Percentiles rank a stretch among this genome's conserved stretches.
phyloP scores from a whole-genome alignment of 2,888 invertebrate species.

The Perithous albicinctus region DNA sequence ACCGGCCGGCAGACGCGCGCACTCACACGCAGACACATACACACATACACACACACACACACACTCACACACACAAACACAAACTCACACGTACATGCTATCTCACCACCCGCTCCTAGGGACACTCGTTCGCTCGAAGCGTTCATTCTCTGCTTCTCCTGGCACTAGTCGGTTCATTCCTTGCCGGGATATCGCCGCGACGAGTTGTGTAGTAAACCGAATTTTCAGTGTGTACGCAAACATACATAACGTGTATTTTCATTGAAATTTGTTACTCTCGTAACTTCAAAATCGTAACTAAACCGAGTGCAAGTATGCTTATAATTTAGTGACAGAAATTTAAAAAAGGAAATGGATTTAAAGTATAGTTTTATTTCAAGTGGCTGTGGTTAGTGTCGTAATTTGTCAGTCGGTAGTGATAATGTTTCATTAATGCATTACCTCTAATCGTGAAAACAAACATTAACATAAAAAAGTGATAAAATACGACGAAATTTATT shows the following conservation, averaged over 20 bases:
- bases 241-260: neutral
- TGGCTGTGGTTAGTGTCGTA: conserved; percentile 22
- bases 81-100: too few species aligned
- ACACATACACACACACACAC: neutral
- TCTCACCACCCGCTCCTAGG: conserved; percentile 59
- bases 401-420: neutral
- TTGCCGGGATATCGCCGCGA: conserved; percentile 64
- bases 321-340: neutral
- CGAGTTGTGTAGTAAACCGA: conserved; percentile 40
- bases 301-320: neutral
- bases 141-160: conserved; percentile 41
- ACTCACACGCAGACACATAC: conserved; percentile 46
- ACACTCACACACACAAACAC: too few species aligned
- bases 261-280: neutral
- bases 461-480: neutral
- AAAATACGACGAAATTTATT: neutral
- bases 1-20: conserved; percentile 68
- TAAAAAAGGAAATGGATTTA: neutral
- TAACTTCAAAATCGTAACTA: neutral
- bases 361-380: neutral
- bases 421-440: neutral
- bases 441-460: neutral
- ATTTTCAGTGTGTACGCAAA: neutral
- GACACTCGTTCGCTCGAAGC: conserved; percentile 33
- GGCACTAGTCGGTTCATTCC: conserved; percentile 58